Base-by-base conservation (phyloP, 2,888 invertebrate species). In the Platynereis dumerilii region DNA sequence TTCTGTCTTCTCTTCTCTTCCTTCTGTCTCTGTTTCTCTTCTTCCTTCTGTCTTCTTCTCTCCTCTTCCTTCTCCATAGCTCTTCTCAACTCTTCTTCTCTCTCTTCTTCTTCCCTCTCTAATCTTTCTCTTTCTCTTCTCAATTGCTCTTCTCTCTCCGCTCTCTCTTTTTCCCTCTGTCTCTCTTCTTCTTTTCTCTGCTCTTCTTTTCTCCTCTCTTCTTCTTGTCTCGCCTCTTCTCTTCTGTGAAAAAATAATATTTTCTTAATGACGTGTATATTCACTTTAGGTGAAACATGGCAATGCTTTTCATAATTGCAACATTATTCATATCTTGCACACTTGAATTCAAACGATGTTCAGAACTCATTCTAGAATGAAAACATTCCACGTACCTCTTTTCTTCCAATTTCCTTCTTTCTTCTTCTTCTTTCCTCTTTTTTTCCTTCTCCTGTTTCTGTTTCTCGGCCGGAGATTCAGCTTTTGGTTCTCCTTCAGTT, bases 101-200 rank as follows among this genome's bases (percentile, higher is more conserved):
- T 44, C 44, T 58, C 45, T 27, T 20, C 5, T 7, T 28, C 57
- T 34, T 57, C 57, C 28, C 39, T 17, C 34, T 22, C n/a, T 7
- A 29, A 48, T 53, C 17, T 27, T 1, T 52, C 53, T 34, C 15
- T 2, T 53, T 53, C 53, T 15, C 28, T 48, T 29, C 48, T 17
- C 15, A 27, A 1, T 26, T 42, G 1, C 27, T 60, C 60, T 39
- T 55, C 22, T 24, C 29, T 27, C 22, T 55, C 55, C 17, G 17
- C 20, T 15, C 52, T 39, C 26, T 53, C 53, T 42, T 26, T 20
- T 34, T 60, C 53, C 52, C 52, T 20, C 57, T 29, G 29, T 57
- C 57, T 57, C 12, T 60, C 60, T 39, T 53, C 61, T 42, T 55
- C 55, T 24, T 12, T 53, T 26, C 55, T 54, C 34, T 54, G 52